Base-by-base conservation (phyloP, 2,797 vertebrate genomes). In the Myotis planiceps region DNA sequence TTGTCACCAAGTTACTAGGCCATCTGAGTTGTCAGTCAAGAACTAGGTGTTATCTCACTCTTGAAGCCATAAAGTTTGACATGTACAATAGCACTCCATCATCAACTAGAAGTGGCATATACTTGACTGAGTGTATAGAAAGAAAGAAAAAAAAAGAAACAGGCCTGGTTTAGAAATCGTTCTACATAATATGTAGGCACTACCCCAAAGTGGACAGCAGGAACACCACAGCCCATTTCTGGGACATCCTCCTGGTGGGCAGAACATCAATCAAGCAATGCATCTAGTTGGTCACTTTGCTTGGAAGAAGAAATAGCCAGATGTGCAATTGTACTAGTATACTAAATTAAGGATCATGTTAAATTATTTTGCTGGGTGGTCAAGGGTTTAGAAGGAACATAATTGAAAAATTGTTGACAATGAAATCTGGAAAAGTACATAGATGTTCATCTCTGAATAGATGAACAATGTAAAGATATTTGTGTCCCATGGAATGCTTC, bases 11-110 rank as follows among this genome's bases (percentile, higher is more conserved):
- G 34, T 53, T 72, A 13, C n/a, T 10, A 60, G n/a, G 37, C 27
- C 0, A 3, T 45, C 14, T 27, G 69, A 80, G 14, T 25, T 65
- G 6, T 27, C 51, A 4, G 4, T 34, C 29, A 34, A 32, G 23
- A 81, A 76, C 1, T 34, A 51, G 0, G 23, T 29, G 6, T 15
- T 66, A 18, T 12, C 4, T 86, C 10, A 32, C 6, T 42, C 45
- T 69, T 8, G 2, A 53, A 89, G 3, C 16, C 13, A 45, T 39
- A 47, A 51, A 45, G 0, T 53, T 86, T 51, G 32, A 1, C 12
- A 47, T 23, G 16, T 0, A 15, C 1, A 51, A 5, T 9, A 63
- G 13, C 1, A 18, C 7, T 85, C 5, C 1, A 15, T 39, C 39
- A 74, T 86, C 9, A 60, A 47, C n/a, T 15, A 18, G 19, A 81